A percentile compares a stretch with the other conserved stretches of the same genome.
phyloP scores from a whole-genome alignment of 2,888 invertebrate species.

The Drosophila mulleri region DNA sequence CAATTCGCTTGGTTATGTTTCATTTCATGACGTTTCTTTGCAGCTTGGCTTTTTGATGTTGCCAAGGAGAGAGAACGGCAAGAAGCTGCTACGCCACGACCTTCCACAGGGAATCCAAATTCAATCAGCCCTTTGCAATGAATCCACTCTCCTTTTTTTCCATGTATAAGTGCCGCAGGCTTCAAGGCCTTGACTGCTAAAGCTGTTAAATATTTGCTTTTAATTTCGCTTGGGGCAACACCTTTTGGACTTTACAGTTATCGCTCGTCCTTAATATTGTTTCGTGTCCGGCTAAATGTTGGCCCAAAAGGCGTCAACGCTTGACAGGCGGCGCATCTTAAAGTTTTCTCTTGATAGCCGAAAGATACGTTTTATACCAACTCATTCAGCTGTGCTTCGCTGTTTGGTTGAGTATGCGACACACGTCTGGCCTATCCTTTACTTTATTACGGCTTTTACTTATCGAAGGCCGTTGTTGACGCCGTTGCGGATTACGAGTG shows the following conservation, averaged over 20 bases:
- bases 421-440: constrained; percentile 66
- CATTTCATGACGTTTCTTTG: constrained; percentile 22
- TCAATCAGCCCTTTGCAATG: constrained; percentile 38
- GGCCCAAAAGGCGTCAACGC: constrained; percentile 3
- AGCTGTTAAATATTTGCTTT: constrained; percentile 51
- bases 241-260: constrained; percentile 9
- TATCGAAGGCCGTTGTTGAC: constrained; percentile 2
- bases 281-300: constrained; percentile 12
- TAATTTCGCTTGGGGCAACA: constrained; percentile 29
- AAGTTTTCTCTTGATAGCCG: background rate
- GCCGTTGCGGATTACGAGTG: constrained; percentile 54
- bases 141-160: constrained; percentile 21
- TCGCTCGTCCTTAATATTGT: constrained; percentile 14
- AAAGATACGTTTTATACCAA: constrained; percentile 5
- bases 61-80: constrained; percentile 11
- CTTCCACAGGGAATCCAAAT: constrained; percentile 47
- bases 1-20: constrained; percentile 48
- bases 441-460: background rate
- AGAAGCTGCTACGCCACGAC: constrained; percentile 14
- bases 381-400: background rate
- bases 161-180: constrained; percentile 2
- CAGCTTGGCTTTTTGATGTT: constrained; percentile 58
- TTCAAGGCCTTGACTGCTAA: constrained; percentile 20
- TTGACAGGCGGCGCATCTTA: constrained; percentile 4
- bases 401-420: constrained; percentile 30